These are phyloP conservation scores for Phenganax stokvisi DNA, from an alignment of 92 coral and sea anemone genomes.

Conservation along the genomic window DNA sequence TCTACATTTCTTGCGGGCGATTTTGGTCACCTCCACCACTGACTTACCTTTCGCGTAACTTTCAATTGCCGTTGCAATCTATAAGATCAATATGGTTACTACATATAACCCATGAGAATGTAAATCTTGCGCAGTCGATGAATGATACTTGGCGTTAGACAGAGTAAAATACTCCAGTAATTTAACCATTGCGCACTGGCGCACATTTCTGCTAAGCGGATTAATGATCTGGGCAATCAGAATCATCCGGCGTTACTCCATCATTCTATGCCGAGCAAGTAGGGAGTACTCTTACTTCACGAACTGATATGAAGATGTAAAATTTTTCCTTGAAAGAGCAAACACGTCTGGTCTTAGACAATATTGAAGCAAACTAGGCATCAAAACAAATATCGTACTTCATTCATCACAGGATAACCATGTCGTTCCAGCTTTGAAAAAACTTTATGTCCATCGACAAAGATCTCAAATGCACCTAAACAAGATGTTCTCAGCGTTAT, in stretches of 20 bases:
- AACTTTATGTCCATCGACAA: slow-evolving; percentile 29
- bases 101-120: background rate
- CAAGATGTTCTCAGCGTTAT: background rate
- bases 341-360: background rate
- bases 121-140: no score
- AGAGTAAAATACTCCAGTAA: background rate
- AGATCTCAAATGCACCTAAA: slow-evolving; percentile 35
- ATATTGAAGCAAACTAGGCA: background rate
- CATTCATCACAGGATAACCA: slow-evolving; percentile 32
- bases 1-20: slow-evolving; percentile 16
- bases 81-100: background rate
- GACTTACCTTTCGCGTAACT: slow-evolving; percentile 27
- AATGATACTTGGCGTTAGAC: no score
- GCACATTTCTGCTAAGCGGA: no score
- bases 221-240: no score
- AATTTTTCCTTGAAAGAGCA: background rate
- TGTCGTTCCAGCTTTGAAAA: slow-evolving; percentile 37
- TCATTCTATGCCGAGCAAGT: no score
- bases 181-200: no score
- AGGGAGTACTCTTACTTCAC: no score
- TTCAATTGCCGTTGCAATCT: slow-evolving; percentile 36
- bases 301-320: no score
- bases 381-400: background rate
- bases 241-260: no score
- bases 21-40: slow-evolving; percentile 25